Evolutionary conservation across 2,113 vertebrate genomes (phyloP), one percentile per base, ranked within the genome.

Genomic region (Mormoops blainvillei): DNA sequence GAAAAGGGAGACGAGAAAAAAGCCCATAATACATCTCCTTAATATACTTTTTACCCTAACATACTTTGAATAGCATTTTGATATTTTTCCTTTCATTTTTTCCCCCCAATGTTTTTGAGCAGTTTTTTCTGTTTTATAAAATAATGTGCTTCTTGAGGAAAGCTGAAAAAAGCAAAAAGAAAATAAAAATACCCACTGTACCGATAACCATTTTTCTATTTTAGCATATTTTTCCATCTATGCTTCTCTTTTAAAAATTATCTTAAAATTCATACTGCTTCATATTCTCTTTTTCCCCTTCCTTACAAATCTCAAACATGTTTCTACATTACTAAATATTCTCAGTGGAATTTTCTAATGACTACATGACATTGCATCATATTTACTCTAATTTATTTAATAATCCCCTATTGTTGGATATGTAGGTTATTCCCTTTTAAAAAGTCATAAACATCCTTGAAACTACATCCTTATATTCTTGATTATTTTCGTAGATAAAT

Each of bases 381-480:
- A 78, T 92, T 95, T 90, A 83, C 6, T 91, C 20, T 83, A 86
- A 83, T 71, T 90, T 94, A 85, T 71, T 70, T 58, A 83, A 78
- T 77, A 91, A 88, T 73, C 33, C 52, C 65, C 54, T 54, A 54
- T 71, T 89, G 31, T 65, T 95, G 50, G 52, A 48, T 74, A 90
- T 73, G 31, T 73, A 89, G 76, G 26, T 70, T 87, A 90, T 92
- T 87, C 41, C 96, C 54, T 92, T 85, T 94, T 78, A 4, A 81
- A 74, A 97, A 65, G 26, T 65, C 87, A 45, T 65, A 71, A 92
- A 84, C n/a, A 67, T 56, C 33, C 24, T 94, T 85, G 24, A 20
- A 77, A 54, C 20, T 82, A 13, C 16, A 67, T 86, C 12, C 94
- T 91, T 87, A 70, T 45, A 82, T 41, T 86, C n/a, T 81, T 84